Conservation (phyloP, 2,113 vertebrate species). For the Periophthalmus modestus region DNA sequence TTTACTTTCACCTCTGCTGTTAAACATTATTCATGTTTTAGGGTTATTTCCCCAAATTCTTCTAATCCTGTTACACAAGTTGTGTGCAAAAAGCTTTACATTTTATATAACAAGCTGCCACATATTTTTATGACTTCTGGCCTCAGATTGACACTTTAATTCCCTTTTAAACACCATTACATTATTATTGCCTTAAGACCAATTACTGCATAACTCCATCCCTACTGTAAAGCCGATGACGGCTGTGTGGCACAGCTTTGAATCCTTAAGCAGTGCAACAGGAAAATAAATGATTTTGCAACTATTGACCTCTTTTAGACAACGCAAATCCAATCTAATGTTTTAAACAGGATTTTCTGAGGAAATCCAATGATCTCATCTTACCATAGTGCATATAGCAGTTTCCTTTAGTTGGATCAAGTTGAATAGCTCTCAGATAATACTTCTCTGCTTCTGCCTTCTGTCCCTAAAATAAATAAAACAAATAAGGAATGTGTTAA, state of each 20-base stretch:
- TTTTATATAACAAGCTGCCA: neutral
- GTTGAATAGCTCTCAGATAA: slow-evolving; percentile 91
- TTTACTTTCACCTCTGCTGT: slow-evolving; percentile 16
- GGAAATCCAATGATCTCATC: slow-evolving; percentile 38
- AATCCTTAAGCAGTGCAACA: slow-evolving; percentile 4
- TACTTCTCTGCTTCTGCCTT: slow-evolving; percentile 91
- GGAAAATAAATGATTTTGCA: neutral
- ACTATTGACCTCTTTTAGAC: neutral
- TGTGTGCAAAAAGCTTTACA: neutral
- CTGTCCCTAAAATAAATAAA: slow-evolving; percentile 81
- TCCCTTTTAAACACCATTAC: neutral
- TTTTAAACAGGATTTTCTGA: neutral
- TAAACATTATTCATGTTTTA: neutral
- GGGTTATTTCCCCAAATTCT: neutral
- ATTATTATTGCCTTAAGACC: slow-evolving; percentile 13
- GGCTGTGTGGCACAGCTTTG: slow-evolving; percentile 1
- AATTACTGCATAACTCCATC: slow-evolving; percentile 23
- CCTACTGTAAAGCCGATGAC: slow-evolving; percentile 1
- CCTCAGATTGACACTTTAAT: slow-evolving; percentile 12
- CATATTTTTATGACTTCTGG: slow-evolving; percentile 7
- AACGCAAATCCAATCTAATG: neutral
- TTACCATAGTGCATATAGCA: slow-evolving; percentile 99
- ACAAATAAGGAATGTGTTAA: neutral
- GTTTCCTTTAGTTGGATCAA: slow-evolving; percentile 94
- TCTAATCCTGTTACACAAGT: slow-evolving; percentile 3